Base-by-base conservation (phyloP, 2,888 invertebrate genomes). In the Achlya flavicornis region DNA sequence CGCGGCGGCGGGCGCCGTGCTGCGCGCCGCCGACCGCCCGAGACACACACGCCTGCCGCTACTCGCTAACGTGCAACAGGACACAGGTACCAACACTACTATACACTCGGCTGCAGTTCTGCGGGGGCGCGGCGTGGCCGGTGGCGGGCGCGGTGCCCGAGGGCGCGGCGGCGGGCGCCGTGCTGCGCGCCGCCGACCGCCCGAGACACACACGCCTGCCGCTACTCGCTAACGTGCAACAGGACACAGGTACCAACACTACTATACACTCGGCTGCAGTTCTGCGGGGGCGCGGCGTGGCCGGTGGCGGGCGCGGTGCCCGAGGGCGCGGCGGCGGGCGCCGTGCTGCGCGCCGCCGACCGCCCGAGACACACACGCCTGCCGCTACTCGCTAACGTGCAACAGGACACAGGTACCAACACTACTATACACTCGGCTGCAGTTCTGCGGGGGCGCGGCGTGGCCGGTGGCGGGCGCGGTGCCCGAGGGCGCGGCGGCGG, bases 251-350 rank as follows among this genome's bases (percentile, higher is more conserved):
- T n/a, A n/a, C n/a, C n/a, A n/a, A n/a, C n/a, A n/a, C n/a, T n/a
- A n/a, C n/a, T n/a, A n/a, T n/a, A n/a, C n/a, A n/a, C n/a, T n/a
- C 95, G 99, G 35, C 94, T 97, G 76, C 79, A 90, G 73, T 94
- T 92, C 88, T 81, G 79, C 73, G 85, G 86, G 4, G 86, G 80
- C 59, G 73, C 53, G 12, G 78, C 78, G 64, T 89, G 91, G 89
- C 83, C 86, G 63, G 85, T 76, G 72, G 86, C 69, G 64, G 94
- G 76, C 83, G 90, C 76, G 71, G 93, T 85, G 86, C 91, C 79
- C 76, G 94, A 88, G 80, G 94, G 73, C 78, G 94, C 67, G 81
- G 94, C 77, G 83, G 87, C 88, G 16, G 83, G 87, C 83, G 87
- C 88, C 16, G 83, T 88, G 57, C 74, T 82, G 48, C 61, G 79